Evolutionary conservation across 1,140 invertebrate species (phyloP), one percentile per base, ranked within the genome.

Genomic region (Cyclargus thomasi): DNA sequence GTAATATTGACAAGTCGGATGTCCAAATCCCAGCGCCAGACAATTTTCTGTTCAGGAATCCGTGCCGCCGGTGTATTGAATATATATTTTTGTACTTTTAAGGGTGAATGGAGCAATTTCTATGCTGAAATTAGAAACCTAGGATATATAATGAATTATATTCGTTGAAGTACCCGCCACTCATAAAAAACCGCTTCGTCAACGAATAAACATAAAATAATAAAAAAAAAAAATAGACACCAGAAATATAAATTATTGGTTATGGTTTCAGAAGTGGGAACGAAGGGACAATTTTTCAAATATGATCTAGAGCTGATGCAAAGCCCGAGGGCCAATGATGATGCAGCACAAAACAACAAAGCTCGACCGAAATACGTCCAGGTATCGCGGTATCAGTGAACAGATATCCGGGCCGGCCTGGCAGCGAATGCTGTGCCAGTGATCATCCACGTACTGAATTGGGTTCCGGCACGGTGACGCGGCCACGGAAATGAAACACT

Each of bases 401-500:
- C 55, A 74, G 73, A 75, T 80, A 79, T 78, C 74, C 75, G 67
- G 70, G 71, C 74, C 71, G 68, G 65, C 39, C 57, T 64, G 64
- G 63, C 59, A 67, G 74, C 70, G 66, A 70, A 78, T 71, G 69
- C 71, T 74, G 74, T 68, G 73, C 55, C 70, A 76, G 75, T 74
- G 66, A 69, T 73, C 75, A 76, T 80, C 74, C 76, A 78, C 73
- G 76, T 78, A 72, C 72, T 73, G 76, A 79, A 79, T 79, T 76
- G 73, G 74, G 72, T 78, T 77, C 79, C 75, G 77, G 72, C 76
- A 71, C 68, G 65, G 73, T 80, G 79, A 82, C 72, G 75, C 76
- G 78, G 77, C 75, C 75, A 70, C 82, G 82, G 81, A 85, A 85
- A 85, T 85, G 77, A 82, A 83, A 80, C 74, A 78, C 76, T 83